A percentile compares a stretch with the other conserved stretches of the same genome.
These are phyloP conservation scores for Hymenochirus boettgeri DNA, from an alignment of 2,113 vertebrate species.

Conservation along the genomic window DNA sequence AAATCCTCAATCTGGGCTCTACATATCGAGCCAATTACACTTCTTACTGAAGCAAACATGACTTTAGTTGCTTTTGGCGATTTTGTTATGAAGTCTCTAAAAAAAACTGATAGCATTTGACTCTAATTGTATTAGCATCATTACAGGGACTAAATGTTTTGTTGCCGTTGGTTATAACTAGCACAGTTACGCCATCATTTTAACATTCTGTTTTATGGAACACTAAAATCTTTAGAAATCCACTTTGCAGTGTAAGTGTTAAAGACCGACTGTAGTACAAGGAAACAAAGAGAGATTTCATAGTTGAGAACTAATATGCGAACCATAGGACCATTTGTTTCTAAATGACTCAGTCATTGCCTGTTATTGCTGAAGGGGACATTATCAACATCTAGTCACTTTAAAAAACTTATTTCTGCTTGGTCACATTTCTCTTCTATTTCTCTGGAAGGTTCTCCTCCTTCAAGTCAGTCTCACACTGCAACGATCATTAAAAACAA, in stretches of 20 bases:
- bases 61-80: too few relatives aligned
- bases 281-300: background rate
- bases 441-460: conserved; percentile 39
- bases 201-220: background rate
- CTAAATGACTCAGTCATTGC: conserved; percentile 16
- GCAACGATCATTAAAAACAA: conserved; percentile 64
- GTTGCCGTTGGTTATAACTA: too few relatives aligned
- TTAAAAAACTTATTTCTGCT: conserved; percentile 28
- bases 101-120: too few relatives aligned
- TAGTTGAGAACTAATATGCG: conserved; percentile 16
- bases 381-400: conserved; percentile 27
- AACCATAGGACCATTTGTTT: conserved; percentile 22
- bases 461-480: conserved; percentile 56
- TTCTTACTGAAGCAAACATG: too few relatives aligned
- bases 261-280: conserved; percentile 1
- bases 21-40: too few relatives aligned
- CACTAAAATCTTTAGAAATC: background rate
- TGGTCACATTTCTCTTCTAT: conserved; percentile 43
- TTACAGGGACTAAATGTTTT: too few relatives aligned
- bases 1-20: too few relatives aligned
- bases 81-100: too few relatives aligned
- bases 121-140: too few relatives aligned
- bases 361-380: conserved; percentile 14
- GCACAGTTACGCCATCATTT: background rate
- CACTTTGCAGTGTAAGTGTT: background rate